Evolutionary conservation across 1,140 invertebrate species (phyloP).

Genomic region (Aphidius gifuensis): DNA sequence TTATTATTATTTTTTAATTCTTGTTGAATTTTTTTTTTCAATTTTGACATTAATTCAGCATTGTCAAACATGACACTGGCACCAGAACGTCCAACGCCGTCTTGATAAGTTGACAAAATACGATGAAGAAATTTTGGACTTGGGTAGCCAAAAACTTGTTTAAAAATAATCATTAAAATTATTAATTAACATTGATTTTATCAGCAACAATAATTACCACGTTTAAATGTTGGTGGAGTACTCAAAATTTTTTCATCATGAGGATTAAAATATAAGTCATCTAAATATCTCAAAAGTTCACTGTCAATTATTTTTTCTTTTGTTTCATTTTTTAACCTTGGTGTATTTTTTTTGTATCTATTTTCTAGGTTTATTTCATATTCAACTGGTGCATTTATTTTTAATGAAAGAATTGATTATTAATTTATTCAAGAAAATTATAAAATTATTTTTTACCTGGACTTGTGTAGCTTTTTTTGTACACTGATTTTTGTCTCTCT

Average conservation of each 20-base stretch:
- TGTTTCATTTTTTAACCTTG: not conserved
- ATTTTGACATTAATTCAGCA: slow-evolving; percentile 8
- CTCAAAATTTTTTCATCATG: slow-evolving; percentile 31
- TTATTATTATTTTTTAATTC: slow-evolving; percentile 10
- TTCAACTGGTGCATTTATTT: not conserved
- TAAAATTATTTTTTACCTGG: slow-evolving; percentile 3
- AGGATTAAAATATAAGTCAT: slow-evolving; percentile 35
- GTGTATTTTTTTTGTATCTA: not conserved
- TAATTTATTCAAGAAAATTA: no score
- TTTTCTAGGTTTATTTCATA: not conserved
- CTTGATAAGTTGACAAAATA: slow-evolving; percentile 39
- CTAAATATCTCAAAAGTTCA: slow-evolving; percentile 32
- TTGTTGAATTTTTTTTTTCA: slow-evolving; percentile 22
- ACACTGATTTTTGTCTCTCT: slow-evolving; percentile 29
- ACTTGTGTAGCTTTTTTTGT: slow-evolving; percentile 30
- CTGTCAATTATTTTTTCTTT: slow-evolving; percentile 29
- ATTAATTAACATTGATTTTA: not conserved
- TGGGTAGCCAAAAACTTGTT: slow-evolving; percentile 45
- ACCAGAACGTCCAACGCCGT: slow-evolving; percentile 37
- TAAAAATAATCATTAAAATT: not conserved
- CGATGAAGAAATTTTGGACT: slow-evolving; percentile 30
- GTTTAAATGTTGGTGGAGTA: slow-evolving; percentile 35
- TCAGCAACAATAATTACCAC: slow-evolving; percentile 23
- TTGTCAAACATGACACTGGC: slow-evolving; percentile 37
- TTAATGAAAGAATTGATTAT: no score